A percentile compares a stretch with the other conserved stretches of the same genome.
Conservation (phyloP, 1,140 invertebrate genomes). For the Meloidogyne hapla region DNA sequence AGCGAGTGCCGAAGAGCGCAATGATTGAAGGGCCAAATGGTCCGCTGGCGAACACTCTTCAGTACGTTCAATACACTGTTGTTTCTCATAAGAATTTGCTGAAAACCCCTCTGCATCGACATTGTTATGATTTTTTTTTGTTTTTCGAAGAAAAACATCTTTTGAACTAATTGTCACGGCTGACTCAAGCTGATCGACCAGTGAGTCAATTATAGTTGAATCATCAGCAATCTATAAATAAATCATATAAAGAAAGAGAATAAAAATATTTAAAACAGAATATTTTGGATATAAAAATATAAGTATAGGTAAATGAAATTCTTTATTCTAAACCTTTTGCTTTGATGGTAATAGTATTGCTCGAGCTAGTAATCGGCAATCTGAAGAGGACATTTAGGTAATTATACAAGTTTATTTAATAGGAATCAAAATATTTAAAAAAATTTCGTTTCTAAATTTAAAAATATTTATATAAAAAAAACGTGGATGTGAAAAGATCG, state of each 20-base stretch:
- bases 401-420: too few relatives aligned
- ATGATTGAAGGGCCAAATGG: constrained; percentile 57
- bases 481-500: too few relatives aligned
- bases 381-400: neutral
- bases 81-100: neutral
- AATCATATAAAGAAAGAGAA: neutral
- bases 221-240: neutral
- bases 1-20: constrained; percentile 60
- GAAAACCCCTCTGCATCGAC: neutral
- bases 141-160: neutral
- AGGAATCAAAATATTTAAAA: too few relatives aligned
- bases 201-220: constrained; percentile 4
- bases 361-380: neutral
- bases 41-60: constrained; percentile 52
- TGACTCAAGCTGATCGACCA: constrained; percentile 13
- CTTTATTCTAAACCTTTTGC: neutral
- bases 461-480: too few relatives aligned
- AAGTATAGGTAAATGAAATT: too few relatives aligned
- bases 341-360: neutral
- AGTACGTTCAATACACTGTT: constrained; percentile 8
- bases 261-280: too few relatives aligned
- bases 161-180: constrained; percentile 5
- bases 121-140: neutral
- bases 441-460: too few relatives aligned
- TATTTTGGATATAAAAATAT: too few relatives aligned